Conservation (phyloP, 1,140 invertebrate species). For the Ditylenchus dipsaci region DNA sequence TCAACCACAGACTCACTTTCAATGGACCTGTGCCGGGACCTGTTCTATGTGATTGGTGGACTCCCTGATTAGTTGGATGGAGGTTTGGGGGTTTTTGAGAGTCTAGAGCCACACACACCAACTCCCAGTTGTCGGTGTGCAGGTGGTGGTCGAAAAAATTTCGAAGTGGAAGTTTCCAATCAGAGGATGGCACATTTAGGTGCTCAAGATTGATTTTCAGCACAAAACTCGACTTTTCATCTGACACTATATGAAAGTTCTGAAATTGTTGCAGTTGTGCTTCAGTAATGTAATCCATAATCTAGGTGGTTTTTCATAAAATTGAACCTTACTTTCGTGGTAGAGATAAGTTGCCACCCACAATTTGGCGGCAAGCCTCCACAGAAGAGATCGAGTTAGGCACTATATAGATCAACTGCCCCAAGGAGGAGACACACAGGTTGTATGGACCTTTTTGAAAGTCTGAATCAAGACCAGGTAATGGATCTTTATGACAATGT, state of each 20-base stretch:
- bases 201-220: neutral
- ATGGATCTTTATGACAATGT: neutral
- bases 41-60: neutral
- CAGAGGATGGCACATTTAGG: neutral
- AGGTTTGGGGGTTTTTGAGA: neutral
- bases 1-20: neutral
- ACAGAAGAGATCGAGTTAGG: neutral
- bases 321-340: slow-evolving; percentile 1
- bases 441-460: neutral
- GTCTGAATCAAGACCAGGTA: neutral
- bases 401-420: slow-evolving; percentile 3
- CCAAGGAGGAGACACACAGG: neutral
- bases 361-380: neutral
- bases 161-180: neutral
- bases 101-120: neutral
- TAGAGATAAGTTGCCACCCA: slow-evolving; percentile 4
- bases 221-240: neutral
- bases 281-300: too few relatives aligned
- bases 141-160: neutral
- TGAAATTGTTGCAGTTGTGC: too few relatives aligned
- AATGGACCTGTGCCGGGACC: neutral
- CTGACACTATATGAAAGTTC: slow-evolving; percentile 8
- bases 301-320: too few relatives aligned
- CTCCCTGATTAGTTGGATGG: neutral
- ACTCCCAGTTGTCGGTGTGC: neutral